These are phyloP conservation scores for Litocranius walleri DNA, from an alignment of 2,113 vertebrate species.

Conservation along the genomic window DNA sequence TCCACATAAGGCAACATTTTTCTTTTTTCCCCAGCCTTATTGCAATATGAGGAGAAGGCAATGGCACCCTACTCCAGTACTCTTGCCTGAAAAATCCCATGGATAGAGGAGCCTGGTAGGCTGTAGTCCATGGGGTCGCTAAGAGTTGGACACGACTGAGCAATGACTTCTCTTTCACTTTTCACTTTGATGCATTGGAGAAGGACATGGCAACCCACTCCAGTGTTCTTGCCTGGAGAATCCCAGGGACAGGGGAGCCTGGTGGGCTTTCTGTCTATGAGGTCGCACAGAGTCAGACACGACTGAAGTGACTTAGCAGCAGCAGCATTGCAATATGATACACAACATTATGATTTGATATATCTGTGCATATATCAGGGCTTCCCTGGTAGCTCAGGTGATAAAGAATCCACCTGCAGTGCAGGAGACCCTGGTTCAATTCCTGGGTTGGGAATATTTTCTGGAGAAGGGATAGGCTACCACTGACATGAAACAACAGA, in stretches of 20 bases:
- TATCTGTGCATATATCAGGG: neutral
- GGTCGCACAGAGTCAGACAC: accelerated
- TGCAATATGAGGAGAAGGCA: neutral
- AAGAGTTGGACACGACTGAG: too few species aligned
- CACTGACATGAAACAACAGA: neutral
- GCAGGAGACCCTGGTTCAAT: neutral
- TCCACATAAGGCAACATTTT: neutral
- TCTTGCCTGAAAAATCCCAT: too few species aligned
- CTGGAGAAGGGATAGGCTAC: neutral
- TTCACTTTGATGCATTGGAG: too few species aligned
- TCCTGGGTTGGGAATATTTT: neutral
- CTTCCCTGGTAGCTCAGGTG: neutral
- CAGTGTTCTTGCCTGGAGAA: too few species aligned
- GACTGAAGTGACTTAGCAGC: too few species aligned
- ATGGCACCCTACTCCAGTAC: too few species aligned
- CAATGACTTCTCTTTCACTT: too few species aligned
- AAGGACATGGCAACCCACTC: too few species aligned
- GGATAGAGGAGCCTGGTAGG: too few species aligned
- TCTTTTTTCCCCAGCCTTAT: neutral
- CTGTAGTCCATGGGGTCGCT: too few species aligned
- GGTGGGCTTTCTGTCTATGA: too few species aligned
- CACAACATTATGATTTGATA: neutral
- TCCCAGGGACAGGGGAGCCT: too few species aligned
- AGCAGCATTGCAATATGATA: neutral
- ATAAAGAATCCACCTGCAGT: neutral